phyloP scores from a whole-genome alignment of 1,140 invertebrate genomes.

The Varroa destructor region DNA sequence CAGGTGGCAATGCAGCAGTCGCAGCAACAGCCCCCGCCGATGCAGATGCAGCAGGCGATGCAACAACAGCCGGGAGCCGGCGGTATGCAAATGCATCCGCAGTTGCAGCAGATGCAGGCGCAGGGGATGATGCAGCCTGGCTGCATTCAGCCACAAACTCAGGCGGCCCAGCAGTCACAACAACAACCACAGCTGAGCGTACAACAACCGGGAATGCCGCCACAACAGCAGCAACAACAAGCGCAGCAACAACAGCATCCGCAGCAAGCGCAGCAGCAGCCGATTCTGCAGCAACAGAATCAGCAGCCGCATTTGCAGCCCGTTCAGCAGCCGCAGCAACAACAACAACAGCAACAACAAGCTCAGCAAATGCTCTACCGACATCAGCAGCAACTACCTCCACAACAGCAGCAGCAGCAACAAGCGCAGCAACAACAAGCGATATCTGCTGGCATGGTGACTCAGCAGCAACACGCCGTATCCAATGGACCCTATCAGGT shows the following conservation, averaged over 20 bases:
- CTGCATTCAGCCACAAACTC: neutral
- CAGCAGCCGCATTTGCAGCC: slow-evolving; percentile 19
- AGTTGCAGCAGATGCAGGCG: slow-evolving; percentile 23
- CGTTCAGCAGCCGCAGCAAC: neutral
- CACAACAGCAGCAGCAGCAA: slow-evolving; percentile 21
- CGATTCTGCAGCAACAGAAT: slow-evolving; percentile 2
- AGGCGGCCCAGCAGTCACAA: slow-evolving; percentile 1
- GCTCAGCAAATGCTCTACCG: neutral
- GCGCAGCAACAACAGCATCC: slow-evolving; percentile 5
- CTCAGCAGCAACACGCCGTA: slow-evolving; percentile 9
- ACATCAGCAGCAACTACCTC: neutral
- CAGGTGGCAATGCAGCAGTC: slow-evolving; percentile 6
- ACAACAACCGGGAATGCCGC: slow-evolving; percentile 11
- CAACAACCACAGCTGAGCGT: neutral
- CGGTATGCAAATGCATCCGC: neutral
- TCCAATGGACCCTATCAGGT: slow-evolving; percentile 26
- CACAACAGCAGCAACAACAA: slow-evolving; percentile 18
- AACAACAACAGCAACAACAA: slow-evolving; percentile 24
- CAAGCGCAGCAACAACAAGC: neutral
- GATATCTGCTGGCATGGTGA: too few species aligned
- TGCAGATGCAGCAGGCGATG: slow-evolving; percentile 20
- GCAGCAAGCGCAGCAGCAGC: slow-evolving; percentile 13
- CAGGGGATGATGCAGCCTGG: slow-evolving; percentile 26
- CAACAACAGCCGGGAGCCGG: slow-evolving; percentile 1
- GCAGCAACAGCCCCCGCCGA: slow-evolving; percentile 19